These are phyloP conservation scores for Mamestra brassicae DNA, from an alignment of 2,888 invertebrate genomes.

Conservation along the genomic window DNA sequence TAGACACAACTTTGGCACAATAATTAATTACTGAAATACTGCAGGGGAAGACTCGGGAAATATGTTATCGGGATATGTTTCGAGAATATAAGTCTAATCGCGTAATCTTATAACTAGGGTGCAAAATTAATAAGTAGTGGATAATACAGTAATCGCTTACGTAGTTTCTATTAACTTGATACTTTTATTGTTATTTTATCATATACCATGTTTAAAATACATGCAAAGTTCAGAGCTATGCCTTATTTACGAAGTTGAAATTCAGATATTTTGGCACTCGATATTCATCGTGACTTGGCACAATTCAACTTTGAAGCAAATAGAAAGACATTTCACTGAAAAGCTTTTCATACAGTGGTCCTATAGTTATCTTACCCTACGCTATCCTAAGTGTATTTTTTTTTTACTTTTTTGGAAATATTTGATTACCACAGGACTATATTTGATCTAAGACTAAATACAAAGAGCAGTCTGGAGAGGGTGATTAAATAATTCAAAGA, in stretches of 20 bases:
- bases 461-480: slow-evolving; percentile 90
- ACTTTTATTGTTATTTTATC: slow-evolving; percentile 62
- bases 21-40: slow-evolving; percentile 85
- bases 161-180: slow-evolving; percentile 68
- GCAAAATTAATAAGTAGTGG: slow-evolving; percentile 87
- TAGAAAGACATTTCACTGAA: slow-evolving; percentile 76
- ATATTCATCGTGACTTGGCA: slow-evolving; percentile 81
- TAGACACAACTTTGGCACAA: slow-evolving; percentile 89
- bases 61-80: slow-evolving; percentile 87
- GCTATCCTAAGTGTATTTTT: slow-evolving; percentile 84
- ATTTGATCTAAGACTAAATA: slow-evolving; percentile 87
- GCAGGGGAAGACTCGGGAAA: slow-evolving; percentile 88
- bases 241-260: slow-evolving; percentile 64
- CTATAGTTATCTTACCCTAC: slow-evolving; percentile 85
- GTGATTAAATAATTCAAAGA: slow-evolving; percentile 86
- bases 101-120: slow-evolving; percentile 84
- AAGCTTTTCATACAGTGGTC: slow-evolving; percentile 84
- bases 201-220: slow-evolving; percentile 56
- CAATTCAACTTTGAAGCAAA: slow-evolving; percentile 74
- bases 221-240: slow-evolving; percentile 53
- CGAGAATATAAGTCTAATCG: slow-evolving; percentile 81
- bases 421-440: slow-evolving; percentile 87
- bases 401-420: slow-evolving; percentile 86
- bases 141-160: slow-evolving; percentile 75
- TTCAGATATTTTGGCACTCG: slow-evolving; percentile 83